phyloP scores from a whole-genome alignment of 2,888 invertebrate species.

The Molorchus minor region DNA sequence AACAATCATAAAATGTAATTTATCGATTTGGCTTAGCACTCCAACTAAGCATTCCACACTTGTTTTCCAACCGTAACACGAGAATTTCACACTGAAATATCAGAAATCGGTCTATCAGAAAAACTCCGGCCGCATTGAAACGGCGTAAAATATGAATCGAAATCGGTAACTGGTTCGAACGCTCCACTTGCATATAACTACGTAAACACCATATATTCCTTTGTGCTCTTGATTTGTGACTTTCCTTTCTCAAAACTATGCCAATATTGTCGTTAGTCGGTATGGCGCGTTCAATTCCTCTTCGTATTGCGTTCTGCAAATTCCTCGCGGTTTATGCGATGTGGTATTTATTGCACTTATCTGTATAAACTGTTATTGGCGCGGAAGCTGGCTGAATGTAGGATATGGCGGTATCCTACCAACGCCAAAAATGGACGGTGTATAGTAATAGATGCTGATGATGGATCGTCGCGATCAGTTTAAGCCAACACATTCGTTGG shows the following conservation, averaged over 20 bases:
- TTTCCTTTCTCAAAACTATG: slow-evolving; percentile 51
- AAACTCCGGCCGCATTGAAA: not conserved
- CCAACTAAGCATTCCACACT: too few species aligned
- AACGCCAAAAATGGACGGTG: too few species aligned
- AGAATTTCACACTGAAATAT: too few species aligned
- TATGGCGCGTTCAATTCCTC: slow-evolving; percentile 43
- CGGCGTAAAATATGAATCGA: slow-evolving; percentile 11
- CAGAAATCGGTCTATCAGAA: too few species aligned
- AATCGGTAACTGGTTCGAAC: slow-evolving; percentile 14
- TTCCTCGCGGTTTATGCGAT: slow-evolving; percentile 39
- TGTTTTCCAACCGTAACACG: too few species aligned
- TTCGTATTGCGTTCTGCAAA: slow-evolving; percentile 44
- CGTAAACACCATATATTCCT: slow-evolving; percentile 32
- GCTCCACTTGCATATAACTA: slow-evolving; percentile 21
- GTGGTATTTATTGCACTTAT: slow-evolving; percentile 42
- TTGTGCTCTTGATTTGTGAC: slow-evolving; percentile 50
- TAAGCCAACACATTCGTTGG: too few species aligned
- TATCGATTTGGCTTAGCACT: too few species aligned
- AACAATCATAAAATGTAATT: too few species aligned
- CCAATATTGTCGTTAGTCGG: slow-evolving; percentile 47
- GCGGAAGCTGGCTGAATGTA: not conserved
- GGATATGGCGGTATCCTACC: too few species aligned
- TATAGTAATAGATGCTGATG: too few species aligned
- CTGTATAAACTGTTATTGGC: slow-evolving; percentile 23
- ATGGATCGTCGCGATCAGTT: too few species aligned